Conservation (phyloP, 2,113 vertebrate species). For the Mungos mungo region DNA sequence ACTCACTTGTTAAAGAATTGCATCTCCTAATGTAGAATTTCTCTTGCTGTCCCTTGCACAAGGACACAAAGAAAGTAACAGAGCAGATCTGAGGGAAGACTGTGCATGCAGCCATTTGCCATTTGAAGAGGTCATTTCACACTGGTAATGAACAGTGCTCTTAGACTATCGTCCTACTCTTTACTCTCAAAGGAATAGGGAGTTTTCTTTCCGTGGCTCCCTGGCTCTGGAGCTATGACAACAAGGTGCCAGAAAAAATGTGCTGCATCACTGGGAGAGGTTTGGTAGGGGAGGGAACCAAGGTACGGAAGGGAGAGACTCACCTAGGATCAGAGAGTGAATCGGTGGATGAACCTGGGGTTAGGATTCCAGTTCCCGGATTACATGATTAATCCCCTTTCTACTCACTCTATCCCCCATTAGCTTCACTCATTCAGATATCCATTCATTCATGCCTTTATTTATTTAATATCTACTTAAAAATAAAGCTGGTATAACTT, state of each 20-base stretch:
- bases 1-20: not conserved
- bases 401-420: not conserved
- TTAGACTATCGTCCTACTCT: not conserved
- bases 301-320: accelerated
- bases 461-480: not conserved
- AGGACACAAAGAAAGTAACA: not conserved
- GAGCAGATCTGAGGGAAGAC: not conserved
- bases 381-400: not conserved
- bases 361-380: accelerated
- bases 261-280: not conserved
- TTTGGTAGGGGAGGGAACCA: not conserved
- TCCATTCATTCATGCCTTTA: not conserved
- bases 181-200: not conserved
- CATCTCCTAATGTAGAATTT: not conserved
- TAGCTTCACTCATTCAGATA: not conserved
- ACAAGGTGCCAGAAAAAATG: not conserved
- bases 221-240: not conserved
- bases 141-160: not conserved
- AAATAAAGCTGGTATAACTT: not conserved
- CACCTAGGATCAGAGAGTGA: not conserved
- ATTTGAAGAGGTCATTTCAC: constrained; percentile 28
- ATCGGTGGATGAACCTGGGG: not conserved
- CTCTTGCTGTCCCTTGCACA: not conserved
- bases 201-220: not conserved
- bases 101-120: not conserved